These are phyloP conservation scores for Drosophila serrata DNA, from an alignment of 1,140 invertebrate species.

Conservation along the genomic window DNA sequence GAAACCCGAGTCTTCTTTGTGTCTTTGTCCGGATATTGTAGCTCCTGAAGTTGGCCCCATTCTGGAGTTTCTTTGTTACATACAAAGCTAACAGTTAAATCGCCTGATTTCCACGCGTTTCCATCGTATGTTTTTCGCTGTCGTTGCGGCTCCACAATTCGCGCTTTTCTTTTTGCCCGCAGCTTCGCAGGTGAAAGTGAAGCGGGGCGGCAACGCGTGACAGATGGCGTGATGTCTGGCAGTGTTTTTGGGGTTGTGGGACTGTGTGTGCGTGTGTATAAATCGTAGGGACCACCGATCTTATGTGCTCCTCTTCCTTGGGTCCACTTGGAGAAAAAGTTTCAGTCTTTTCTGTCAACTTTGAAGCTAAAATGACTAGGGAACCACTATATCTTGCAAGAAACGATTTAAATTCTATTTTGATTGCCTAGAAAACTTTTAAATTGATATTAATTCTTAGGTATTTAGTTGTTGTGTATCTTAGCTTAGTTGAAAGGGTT, in stretches of 20 bases:
- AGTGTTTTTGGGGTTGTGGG: slow-evolving; percentile 6
- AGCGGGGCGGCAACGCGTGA: slow-evolving; percentile 44
- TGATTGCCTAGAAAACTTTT: too few relatives aligned
- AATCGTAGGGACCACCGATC: slow-evolving; percentile 8
- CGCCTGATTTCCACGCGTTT: slow-evolving; percentile 28
- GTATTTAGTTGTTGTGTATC: neutral
- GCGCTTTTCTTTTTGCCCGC: slow-evolving; percentile 14
- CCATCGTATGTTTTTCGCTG: slow-evolving; percentile 28
- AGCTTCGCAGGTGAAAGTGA: slow-evolving; percentile 53
- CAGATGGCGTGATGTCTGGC: slow-evolving; percentile 49
- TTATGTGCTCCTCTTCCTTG: neutral
- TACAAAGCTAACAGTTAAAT: slow-evolving; percentile 8
- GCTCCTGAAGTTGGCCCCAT: slow-evolving; percentile 38
- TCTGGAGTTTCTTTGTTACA: slow-evolving; percentile 31
- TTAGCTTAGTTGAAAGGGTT: neutral
- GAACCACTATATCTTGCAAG: neutral
- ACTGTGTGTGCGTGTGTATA: slow-evolving; percentile 20
- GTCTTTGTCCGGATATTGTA: slow-evolving; percentile 28
- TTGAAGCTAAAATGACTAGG: neutral
- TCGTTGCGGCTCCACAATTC: slow-evolving; percentile 10
- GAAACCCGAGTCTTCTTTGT: slow-evolving; percentile 30
- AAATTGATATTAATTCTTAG: neutral
- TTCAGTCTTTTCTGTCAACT: neutral
- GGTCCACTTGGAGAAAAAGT: neutral
- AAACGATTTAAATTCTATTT: neutral